Evolutionary conservation across 1,140 invertebrate species (phyloP), one percentile per base, ranked within the genome.

Genomic region (Zelostemma sp.): DNA sequence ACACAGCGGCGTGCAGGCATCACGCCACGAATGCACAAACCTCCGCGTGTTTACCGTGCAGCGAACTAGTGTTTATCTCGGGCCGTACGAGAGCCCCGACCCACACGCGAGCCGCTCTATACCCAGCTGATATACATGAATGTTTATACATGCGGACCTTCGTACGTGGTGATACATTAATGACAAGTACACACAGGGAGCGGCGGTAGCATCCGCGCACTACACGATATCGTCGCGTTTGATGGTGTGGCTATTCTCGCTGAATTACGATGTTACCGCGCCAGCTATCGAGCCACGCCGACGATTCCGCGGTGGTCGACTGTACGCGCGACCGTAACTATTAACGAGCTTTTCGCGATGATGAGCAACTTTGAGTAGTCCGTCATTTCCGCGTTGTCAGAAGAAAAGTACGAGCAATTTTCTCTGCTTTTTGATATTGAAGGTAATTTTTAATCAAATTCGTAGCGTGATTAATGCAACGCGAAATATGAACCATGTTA

Each of bases 91-190:
- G 21, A 40, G 33, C 50, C 12, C 8, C 51, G 47, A 16, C 15
- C 18, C 19, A 46, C 31, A 33, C 11, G 33, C 3, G 33, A 35
- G 33, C 5, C 33, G 33, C 33, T n/a, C n/a, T 49, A 41, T 40
- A 49, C 56, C 15, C 33, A 6, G 12, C 8, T 15, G 8, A 33
- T 8, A 38, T 60, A 72, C 47, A 28, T 21, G 12, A 43, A 56
- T 31, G 46, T 40, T 15, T 17, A 47, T 35, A 58, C 33, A 45
- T n/a, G 25, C 28, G 15, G 17, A 6, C 18, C 5, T 40, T n/a
- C 17, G 47, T 68, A 62, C 66, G 55, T 60, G 61, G 70, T 72
- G 70, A 80, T 80, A 77, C 78, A 81, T 81, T 81, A 79, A 78
- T 78, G 75, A 79, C 76, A 79, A 72, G 50, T 61, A 60, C 65